Conservation (phyloP, 2,113 vertebrate genomes). For the Amblyopsis rosae region DNA sequence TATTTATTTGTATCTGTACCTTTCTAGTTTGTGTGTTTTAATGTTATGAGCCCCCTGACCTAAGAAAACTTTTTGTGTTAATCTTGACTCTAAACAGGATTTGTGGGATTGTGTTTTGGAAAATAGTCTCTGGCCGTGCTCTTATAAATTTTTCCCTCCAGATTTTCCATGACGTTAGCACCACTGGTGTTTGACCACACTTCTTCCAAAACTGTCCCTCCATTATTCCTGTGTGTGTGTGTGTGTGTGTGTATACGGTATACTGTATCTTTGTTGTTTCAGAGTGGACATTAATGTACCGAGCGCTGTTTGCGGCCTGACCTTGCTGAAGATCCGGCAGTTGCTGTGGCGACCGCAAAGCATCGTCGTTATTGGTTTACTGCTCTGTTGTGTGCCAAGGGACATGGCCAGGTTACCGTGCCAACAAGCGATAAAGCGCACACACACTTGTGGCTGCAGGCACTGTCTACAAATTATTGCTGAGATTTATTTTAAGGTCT, state of each 20-base stretch:
- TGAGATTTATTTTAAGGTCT: constrained; percentile 59
- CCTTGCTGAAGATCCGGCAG: constrained; percentile 59
- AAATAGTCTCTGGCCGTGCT: too few species aligned
- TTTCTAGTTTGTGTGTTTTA: too few species aligned
- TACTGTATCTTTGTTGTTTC: constrained; percentile 8
- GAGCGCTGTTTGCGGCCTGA: constrained; percentile 55
- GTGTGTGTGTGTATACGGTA: constrained; percentile 27
- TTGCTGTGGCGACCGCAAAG: constrained; percentile 61
- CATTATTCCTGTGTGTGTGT: constrained; percentile 7
- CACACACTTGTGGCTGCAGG: constrained; percentile 53
- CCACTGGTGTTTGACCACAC: too few species aligned
- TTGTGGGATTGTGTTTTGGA: too few species aligned
- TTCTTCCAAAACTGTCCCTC: background rate
- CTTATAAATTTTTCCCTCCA: too few species aligned
- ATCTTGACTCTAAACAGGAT: too few species aligned
- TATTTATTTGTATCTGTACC: too few species aligned
- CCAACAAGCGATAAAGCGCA: constrained; percentile 53
- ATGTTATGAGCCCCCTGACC: background rate
- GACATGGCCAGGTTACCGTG: constrained; percentile 63
- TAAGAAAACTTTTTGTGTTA: background rate
- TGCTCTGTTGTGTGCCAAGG: constrained; percentile 59
- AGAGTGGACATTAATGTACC: constrained; percentile 52
- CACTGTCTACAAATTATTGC: constrained; percentile 47
- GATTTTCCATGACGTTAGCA: too few species aligned
- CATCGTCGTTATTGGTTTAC: constrained; percentile 73